These are phyloP conservation scores for Dicrurus megarhynchus DNA, from an alignment of 2,113 vertebrate genomes.

Conservation along the genomic window DNA sequence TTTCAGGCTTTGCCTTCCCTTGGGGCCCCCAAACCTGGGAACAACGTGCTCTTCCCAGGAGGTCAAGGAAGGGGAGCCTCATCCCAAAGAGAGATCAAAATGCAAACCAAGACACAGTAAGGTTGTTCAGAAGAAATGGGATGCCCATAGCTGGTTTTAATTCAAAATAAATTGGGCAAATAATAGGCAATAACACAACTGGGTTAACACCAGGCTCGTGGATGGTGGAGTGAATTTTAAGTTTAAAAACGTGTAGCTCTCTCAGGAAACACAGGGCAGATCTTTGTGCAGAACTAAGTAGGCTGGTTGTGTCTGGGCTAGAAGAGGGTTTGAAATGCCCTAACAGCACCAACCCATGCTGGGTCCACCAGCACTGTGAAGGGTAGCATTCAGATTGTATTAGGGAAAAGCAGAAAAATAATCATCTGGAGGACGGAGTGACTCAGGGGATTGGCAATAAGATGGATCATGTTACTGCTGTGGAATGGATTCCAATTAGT, in stretches of 20 bases:
- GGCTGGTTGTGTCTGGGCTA: neutral
- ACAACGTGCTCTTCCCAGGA: neutral
- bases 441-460: slow-evolving; percentile 26
- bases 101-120: neutral
- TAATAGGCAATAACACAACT: neutral
- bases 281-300: neutral
- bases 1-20: neutral
- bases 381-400: neutral
- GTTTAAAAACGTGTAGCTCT: neutral
- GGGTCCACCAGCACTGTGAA: neutral
- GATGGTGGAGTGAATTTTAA: neutral
- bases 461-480: neutral
- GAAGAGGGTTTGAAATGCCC: neutral
- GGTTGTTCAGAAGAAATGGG: neutral
- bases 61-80: neutral
- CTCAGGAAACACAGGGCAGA: neutral
- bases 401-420: slow-evolving; percentile 10
- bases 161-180: neutral
- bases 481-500: slow-evolving; percentile 28
- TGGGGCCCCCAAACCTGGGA: neutral
- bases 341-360: rapidly evolving
- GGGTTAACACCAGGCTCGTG: neutral
- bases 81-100: neutral
- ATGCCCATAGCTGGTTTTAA: neutral
- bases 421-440: neutral